phyloP scores from a whole-genome alignment of 2,888 invertebrate species.

The Loripinus fragilis region DNA sequence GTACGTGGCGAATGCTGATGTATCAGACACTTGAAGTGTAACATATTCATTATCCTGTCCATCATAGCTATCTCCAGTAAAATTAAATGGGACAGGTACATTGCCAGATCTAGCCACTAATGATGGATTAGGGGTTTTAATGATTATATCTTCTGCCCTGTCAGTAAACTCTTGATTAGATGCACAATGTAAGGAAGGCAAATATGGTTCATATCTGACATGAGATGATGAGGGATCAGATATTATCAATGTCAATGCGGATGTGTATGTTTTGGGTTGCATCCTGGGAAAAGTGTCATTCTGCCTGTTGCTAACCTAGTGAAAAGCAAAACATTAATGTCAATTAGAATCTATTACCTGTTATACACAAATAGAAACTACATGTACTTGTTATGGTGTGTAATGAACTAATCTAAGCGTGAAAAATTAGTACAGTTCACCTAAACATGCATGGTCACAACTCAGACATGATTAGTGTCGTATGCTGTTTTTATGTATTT shows the following conservation, averaged over 20 bases:
- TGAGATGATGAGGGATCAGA: background rate
- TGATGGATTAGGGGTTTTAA: conserved; percentile 27
- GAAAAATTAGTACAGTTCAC: no score
- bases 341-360: background rate
- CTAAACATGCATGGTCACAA: no score
- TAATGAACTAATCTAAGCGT: no score
- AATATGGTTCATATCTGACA: background rate
- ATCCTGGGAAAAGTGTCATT: no score
- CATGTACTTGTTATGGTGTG: no score
- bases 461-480: no score
- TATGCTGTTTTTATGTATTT: no score
- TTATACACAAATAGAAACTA: background rate
- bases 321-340: no score
- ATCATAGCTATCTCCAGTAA: background rate
- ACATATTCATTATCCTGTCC: conserved; percentile 1
- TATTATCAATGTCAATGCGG: conserved; percentile 36
- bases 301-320: no score
- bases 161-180: conserved; percentile 49
- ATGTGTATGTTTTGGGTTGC: conserved; percentile 34
- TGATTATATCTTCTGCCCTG: conserved; percentile 51
- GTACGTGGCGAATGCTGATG: background rate
- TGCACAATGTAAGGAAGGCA: conserved; percentile 21
- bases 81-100: background rate
- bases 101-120: conserved; percentile 24
- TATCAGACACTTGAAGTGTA: conserved; percentile 14